Percentiles rank a stretch among this genome's conserved stretches.
Evolutionary conservation across 2,888 invertebrate species (phyloP).

Genomic region (Stratiomys singularior): DNA sequence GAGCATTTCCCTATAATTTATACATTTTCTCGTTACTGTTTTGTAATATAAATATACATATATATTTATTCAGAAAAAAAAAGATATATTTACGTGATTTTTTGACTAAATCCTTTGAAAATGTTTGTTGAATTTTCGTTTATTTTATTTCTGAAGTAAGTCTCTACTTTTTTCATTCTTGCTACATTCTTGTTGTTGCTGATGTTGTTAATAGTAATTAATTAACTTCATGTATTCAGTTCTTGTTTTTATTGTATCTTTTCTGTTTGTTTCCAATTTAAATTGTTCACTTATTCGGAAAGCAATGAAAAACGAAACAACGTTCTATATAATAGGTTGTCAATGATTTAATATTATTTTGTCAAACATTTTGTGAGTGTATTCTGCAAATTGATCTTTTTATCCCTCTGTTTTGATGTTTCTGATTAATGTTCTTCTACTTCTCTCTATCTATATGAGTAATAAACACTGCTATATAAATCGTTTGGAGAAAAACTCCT

Average conservation of each 20-base stretch:
- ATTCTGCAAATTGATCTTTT: background rate
- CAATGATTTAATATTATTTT: background rate
- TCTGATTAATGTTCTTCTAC: constrained; percentile 16
- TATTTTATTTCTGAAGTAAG: constrained; percentile 38
- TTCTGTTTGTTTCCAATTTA: background rate
- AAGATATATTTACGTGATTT: background rate
- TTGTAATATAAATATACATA: too few species aligned
- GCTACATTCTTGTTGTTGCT: constrained; percentile 25
- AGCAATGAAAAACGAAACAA: too few species aligned
- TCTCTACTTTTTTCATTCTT: constrained; percentile 44
- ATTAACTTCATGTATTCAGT: constrained; percentile 28
- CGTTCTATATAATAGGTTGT: too few species aligned
- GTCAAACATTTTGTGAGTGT: background rate
- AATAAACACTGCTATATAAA: too few species aligned
- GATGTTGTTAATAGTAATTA: background rate
- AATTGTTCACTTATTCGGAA: too few species aligned
- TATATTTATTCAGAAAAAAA: background rate
- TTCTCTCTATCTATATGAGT: background rate
- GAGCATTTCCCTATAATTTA: too few species aligned
- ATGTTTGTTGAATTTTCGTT: constrained; percentile 19
- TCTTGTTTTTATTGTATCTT: constrained; percentile 49
- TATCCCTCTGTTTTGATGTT: background rate
- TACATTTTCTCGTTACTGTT: background rate
- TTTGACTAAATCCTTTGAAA: too few species aligned
- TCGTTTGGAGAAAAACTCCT: too few species aligned